Base-by-base conservation (phyloP, 2,113 vertebrate genomes). In the Haemorhous mexicanus region DNA sequence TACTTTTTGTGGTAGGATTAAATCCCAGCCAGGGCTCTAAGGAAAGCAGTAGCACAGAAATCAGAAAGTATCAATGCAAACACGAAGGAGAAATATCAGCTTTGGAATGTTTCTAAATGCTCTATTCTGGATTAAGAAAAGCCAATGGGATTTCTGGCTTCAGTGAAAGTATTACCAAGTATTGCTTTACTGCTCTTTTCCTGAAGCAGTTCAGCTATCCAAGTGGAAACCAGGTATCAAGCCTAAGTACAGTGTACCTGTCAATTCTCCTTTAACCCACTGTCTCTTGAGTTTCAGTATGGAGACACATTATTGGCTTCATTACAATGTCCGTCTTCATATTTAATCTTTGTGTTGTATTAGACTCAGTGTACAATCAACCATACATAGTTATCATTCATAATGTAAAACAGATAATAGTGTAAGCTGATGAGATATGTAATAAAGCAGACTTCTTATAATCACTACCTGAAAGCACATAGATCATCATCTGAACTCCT, bases 341-440 rank as follows among this genome's bases (percentile, higher is more conserved):
- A 39, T 84, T 82, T 84, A 53, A 69, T 63, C 53, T 78, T 59
- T 46, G 19, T 37, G 17, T 59, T 35, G 4, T 26, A 75, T 70
- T 90, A 89, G 75, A 75, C 41, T 84, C 10, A 0, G 32, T 16
- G n/a, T 10, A 80, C 46, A 86, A 90, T 73, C 78, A 78, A 32
- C 43, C 58, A 66, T 19, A 79, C 6, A 37, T 6, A 63, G 75
- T 53, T 89, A 81, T 41, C 16, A 84, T 69, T 89, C 46, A n/a
- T 83, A 89, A 91, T 33, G 41, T 83, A 74, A 89, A 95, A 89
- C 19, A 81, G 59, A 15, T 89, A 95, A 87, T 30, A 14, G 23
- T 41, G 27, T 49, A 91, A 93, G 59, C 47, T 95, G 90, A 97
- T 88, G 84, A 89, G 91, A 86, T 70, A 92, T 61, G 61, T 79